Percentiles rank a stretch among this genome's conserved stretches.
phyloP scores from a whole-genome alignment of 1,140 invertebrate species.

The Drosophila nigrodunni region DNA sequence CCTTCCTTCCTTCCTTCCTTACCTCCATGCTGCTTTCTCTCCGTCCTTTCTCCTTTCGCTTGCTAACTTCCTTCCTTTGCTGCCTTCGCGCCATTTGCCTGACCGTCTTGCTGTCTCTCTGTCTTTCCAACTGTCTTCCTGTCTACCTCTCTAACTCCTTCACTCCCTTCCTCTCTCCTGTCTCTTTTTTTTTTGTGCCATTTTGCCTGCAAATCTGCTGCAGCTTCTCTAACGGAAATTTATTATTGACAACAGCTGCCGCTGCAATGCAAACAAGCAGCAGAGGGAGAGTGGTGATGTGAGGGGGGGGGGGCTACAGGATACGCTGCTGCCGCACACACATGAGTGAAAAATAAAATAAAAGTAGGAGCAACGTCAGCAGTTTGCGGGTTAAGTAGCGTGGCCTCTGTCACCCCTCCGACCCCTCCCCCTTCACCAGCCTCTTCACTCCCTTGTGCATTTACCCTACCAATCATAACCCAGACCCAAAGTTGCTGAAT shows the following conservation, averaged over 20 bases:
- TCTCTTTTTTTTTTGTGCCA: slow-evolving; percentile 11
- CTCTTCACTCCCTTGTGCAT: neutral
- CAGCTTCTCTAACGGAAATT: slow-evolving; percentile 80
- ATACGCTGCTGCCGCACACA: slow-evolving; percentile 17
- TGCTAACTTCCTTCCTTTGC: slow-evolving; percentile 77
- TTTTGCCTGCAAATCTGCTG: slow-evolving; percentile 74
- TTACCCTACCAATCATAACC: neutral
- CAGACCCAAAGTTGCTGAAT: slow-evolving; percentile 49
- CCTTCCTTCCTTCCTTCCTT: slow-evolving; percentile 57
- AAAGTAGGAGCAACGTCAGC: slow-evolving; percentile 62
- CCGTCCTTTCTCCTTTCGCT: too few species aligned
- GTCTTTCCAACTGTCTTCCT: neutral
- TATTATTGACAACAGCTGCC: slow-evolving; percentile 83
- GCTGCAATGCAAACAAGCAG: slow-evolving; percentile 79
- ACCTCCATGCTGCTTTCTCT: too few species aligned
- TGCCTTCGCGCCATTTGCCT: slow-evolving; percentile 34
- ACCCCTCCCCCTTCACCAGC: neutral
- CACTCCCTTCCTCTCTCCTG: neutral
- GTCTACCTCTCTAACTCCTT: slow-evolving; percentile 2
- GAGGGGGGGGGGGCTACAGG: slow-evolving; percentile 11
- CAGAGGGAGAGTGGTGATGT: neutral
- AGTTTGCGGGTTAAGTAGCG: slow-evolving; percentile 77
- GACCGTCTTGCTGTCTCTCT: neutral
- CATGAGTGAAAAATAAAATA: slow-evolving; percentile 10
- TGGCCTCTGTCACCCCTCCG: slow-evolving; percentile 40